Evolutionary conservation across 2,113 vertebrate genomes (phyloP), one percentile per base, ranked within the genome.

Genomic region (Centropristis striata): DNA sequence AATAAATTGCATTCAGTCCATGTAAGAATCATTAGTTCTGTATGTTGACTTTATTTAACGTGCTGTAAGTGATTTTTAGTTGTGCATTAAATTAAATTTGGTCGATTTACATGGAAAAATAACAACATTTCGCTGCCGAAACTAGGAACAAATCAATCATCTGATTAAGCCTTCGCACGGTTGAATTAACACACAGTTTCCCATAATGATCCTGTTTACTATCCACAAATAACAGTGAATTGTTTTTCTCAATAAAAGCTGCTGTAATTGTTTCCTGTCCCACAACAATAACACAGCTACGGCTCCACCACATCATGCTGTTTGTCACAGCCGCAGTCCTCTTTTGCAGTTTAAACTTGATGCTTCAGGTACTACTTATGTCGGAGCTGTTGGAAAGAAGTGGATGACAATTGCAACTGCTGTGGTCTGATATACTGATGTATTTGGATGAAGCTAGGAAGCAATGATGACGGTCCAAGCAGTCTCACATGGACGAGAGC

Each of bases 91-190:
- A 66, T 84, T 78, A 46, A 4, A 50, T 59, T 55, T 51, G 28
- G 36, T 68, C 14, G 0, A 12, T 53, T 72, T 50, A 20, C 21
- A 42, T 42, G 28, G 25, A 36, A 46, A 57, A 63, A 76, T 39
- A 47, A 46, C 20, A 63, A 59, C 15, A 0, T 25, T 64, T 59
- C 0, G 2, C 74, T 60, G 70, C 78, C 53, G 75, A 81, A 57
- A 53, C 27, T 23, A 25, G 39, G 41, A 78, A 72, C 12, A 84
- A 87, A 58, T 67, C 59, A 81, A 72, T 77, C 59, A 80, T 66
- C 27, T 58, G 28, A 32, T 78, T 68, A 61, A 59, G 37, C 23
- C 10, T 65, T 77, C 66, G 64, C 72, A 65, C 2, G 0, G 58
- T 36, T 74, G 32, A 49, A 32, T 67, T 63, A 81, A 74, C 59